phyloP scores from a whole-genome alignment of 2,797 vertebrate genomes.

The Potorous gilbertii region DNA sequence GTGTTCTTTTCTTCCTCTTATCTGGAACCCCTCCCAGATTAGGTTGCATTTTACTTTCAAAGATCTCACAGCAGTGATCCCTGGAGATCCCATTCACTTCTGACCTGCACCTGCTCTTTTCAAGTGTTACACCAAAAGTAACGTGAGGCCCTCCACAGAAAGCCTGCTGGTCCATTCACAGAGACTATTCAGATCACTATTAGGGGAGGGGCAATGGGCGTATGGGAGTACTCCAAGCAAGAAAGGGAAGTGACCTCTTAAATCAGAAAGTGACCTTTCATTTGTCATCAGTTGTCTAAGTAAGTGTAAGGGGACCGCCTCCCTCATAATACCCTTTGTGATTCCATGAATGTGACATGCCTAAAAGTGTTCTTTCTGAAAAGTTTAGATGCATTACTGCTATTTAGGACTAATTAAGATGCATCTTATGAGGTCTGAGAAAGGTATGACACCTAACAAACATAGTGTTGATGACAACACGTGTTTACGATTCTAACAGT shows the following conservation, averaged over 20 bases:
- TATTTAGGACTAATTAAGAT: constrained; percentile 67
- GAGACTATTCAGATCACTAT: constrained; percentile 71
- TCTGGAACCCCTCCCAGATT: constrained; percentile 49
- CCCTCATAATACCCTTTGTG: constrained; percentile 83
- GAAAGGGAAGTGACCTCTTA: constrained; percentile 85
- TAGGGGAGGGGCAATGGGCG: constrained; percentile 75
- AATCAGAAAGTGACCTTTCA: constrained; percentile 85
- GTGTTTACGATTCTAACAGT: constrained; percentile 52
- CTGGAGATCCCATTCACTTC: constrained; percentile 52
- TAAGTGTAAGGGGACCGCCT: constrained; percentile 80
- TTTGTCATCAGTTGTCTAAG: constrained; percentile 81
- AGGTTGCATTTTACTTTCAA: constrained; percentile 25
- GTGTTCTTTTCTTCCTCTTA: constrained; percentile 62
- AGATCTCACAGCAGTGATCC: constrained; percentile 40
- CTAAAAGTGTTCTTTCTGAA: constrained; percentile 78
- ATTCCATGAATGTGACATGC: constrained; percentile 76
- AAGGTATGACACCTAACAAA: constrained; percentile 43
- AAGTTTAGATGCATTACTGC: constrained; percentile 80
- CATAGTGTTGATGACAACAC: background rate
- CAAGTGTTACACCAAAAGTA: constrained; percentile 66
- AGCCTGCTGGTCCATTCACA: constrained; percentile 75
- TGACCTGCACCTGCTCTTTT: constrained; percentile 74
- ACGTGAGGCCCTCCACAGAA: constrained; percentile 50
- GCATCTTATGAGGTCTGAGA: constrained; percentile 55
- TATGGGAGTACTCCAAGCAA: constrained; percentile 71